Evolutionary conservation across 2,113 vertebrate species (phyloP), one percentile per base, ranked within the genome.

Genomic region (Catharus bicknelli): DNA sequence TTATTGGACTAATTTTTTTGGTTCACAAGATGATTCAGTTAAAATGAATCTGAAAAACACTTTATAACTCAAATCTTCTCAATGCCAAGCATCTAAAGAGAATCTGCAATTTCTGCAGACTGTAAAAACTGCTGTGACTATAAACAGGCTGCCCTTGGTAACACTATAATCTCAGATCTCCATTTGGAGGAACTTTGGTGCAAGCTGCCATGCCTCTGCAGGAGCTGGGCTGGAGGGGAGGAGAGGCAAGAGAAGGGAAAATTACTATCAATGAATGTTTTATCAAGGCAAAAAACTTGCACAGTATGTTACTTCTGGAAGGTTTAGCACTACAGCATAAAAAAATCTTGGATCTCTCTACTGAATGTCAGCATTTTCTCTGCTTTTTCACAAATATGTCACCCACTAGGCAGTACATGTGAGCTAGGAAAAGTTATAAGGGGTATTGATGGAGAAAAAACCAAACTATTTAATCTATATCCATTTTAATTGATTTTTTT

Each of bases 241-340:
- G 22, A 22, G 13, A 68, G 5, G 79, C 19, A 73, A 68, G 54
- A 58, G 34, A 55, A 87, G 27, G 20, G 32, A 18, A 84, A 89
- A 74, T 77, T 77, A 51, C 68, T 72, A 36, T n/a, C 73, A 75
- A 43, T 88, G 16, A 78, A 83, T 69, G 68, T 78, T 95, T 94
- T 77, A 88, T 74, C 77, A 74, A 81, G 79, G 85, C 54, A 21
- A 73, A 72, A 94, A 87, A 29, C 25, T 77, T 77, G 43, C 76
- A 84, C 83, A 86, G 76, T 80, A 21, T 90, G 75, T n/a, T 79
- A 72, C 67, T 88, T 91, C 57, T 63, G 83, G 47, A 42, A 78
- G 53, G 55, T 88, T 87, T 90, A 90, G n/a, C 61, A 61, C 15
- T 45, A 57, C 2, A 74, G 53, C 27, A 69, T 88, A 57, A 51